A percentile compares a stretch with the other conserved stretches of the same genome.
Conservation (phyloP, 2,797 vertebrate genomes). For the Sebastes matsubarae region DNA sequence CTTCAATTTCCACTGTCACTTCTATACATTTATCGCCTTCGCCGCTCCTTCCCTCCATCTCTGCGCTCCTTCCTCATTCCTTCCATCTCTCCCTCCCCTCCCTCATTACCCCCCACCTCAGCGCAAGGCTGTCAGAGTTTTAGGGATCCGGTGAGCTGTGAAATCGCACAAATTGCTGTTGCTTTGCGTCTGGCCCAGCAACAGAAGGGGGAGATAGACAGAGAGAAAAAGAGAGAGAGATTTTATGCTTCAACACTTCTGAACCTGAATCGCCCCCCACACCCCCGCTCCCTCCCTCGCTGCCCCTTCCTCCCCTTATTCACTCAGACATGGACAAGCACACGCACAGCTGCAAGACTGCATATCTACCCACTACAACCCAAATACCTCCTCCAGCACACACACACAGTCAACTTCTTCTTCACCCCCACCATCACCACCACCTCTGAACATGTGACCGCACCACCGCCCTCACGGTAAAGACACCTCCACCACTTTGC, state of each 20-base stretch:
- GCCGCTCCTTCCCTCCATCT: constrained; percentile 21
- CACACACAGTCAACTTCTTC: constrained; percentile 13
- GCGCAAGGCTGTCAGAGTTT: constrained; percentile 83
- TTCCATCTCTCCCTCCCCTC: constrained; percentile 31
- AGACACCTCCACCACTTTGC: constrained; percentile 84
- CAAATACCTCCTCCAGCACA: constrained; percentile 30
- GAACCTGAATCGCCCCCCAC: constrained; percentile 68
- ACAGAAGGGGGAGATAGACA: constrained; percentile 73
- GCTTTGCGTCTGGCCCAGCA: constrained; percentile 81
- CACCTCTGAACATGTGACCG: constrained; percentile 61
- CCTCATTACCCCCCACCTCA: constrained; percentile 56
- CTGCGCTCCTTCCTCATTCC: constrained; percentile 39
- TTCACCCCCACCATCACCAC: constrained; percentile 44
- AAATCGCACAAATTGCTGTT: constrained; percentile 89
- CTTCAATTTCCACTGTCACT: constrained; percentile 38
- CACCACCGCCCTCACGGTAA: constrained; percentile 57
- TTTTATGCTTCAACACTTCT: constrained; percentile 87
- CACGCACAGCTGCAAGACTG: constrained; percentile 73
- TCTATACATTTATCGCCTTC: constrained; percentile 6
- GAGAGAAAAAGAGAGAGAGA: constrained; percentile 55
- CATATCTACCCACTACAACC: constrained; percentile 46
- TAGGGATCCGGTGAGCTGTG: constrained; percentile 83
- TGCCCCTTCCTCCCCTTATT: constrained; percentile 54
- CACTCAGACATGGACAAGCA: constrained; percentile 74
- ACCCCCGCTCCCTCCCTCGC: constrained; percentile 10